Conservation (phyloP, 1,140 invertebrate species). For the Heliconius melpomene region DNA sequence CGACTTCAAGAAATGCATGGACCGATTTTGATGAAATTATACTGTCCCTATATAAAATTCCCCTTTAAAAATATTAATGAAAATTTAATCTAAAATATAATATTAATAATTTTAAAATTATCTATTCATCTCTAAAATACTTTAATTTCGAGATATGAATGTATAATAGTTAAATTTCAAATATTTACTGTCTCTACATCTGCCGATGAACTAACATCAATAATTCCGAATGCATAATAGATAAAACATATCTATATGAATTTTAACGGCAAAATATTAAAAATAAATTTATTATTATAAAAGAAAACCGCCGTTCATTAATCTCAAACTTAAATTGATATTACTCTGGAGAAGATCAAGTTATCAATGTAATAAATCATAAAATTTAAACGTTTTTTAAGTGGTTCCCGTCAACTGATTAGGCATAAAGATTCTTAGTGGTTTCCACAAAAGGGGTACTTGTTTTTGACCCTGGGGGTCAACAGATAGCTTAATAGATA, state of each 20-base stretch:
- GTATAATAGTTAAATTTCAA: background rate
- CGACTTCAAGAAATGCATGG: too few species aligned
- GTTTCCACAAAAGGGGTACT: constrained; percentile 48
- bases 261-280: background rate
- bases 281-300: background rate
- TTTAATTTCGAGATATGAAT: background rate
- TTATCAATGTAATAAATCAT: constrained; percentile 67
- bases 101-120: too few species aligned
- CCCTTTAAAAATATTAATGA: too few species aligned
- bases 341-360: constrained; percentile 13
- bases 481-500: constrained; percentile 53
- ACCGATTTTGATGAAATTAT: too few species aligned
- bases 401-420: constrained; percentile 66
- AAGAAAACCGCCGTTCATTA: background rate
- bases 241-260: background rate
- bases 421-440: constrained; percentile 56
- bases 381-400: constrained; percentile 63
- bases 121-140: background rate
- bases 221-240: background rate
- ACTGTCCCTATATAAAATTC: too few species aligned
- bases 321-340: constrained; percentile 4
- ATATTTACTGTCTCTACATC: background rate
- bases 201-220: background rate
- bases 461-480: constrained; percentile 53
- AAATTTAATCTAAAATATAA: too few species aligned